These are phyloP conservation scores for Pseudorhombus dupliciocellatus DNA, from an alignment of 2,113 vertebrate species.

Conservation along the genomic window DNA sequence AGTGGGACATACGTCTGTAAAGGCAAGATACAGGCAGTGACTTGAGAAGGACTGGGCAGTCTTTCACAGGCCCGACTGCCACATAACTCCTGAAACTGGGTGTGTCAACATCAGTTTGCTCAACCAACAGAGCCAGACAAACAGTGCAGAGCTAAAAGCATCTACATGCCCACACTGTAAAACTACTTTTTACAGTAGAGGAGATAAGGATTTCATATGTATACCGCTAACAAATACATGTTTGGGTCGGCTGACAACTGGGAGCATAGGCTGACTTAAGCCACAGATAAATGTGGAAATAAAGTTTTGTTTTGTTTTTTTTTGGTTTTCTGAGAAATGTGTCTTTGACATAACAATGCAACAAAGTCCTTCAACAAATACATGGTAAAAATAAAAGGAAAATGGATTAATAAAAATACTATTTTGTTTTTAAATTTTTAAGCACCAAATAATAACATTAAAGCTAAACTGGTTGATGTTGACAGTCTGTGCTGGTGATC, in stretches of 20 bases:
- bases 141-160: constrained; percentile 59
- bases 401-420: no score
- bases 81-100: constrained; percentile 69
- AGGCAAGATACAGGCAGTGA: constrained; percentile 14
- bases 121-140: constrained; percentile 68
- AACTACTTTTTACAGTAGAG: constrained; percentile 29
- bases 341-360: neutral
- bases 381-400: no score
- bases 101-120: constrained; percentile 72
- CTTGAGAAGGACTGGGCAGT: constrained; percentile 42
- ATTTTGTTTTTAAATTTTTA: no score
- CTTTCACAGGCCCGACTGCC: constrained; percentile 46
- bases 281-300: neutral
- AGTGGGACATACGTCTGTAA: neutral
- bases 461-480: no score
- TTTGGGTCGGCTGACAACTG: neutral
- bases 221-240: neutral
- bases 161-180: constrained; percentile 40
- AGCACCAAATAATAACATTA: no score
- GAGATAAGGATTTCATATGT: neutral
- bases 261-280: neutral
- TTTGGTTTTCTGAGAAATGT: no score
- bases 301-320: no score
- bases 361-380: no score
- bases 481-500: no score